Evolutionary conservation across 2,113 vertebrate genomes (phyloP), one percentile per base, ranked within the genome.

Genomic region (Aegithalos caudatus): DNA sequence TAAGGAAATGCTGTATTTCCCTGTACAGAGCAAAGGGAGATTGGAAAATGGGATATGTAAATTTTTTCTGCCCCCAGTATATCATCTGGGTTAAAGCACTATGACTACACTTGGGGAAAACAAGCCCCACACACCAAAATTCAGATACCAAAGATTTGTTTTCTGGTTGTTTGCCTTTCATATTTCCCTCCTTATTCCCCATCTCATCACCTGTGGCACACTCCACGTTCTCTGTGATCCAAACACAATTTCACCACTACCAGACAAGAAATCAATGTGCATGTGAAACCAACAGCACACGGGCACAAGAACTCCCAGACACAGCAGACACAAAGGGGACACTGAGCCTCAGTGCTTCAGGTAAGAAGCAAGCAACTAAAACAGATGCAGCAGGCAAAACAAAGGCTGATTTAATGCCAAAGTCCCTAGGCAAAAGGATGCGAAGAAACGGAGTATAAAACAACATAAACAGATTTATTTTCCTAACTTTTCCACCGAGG

Each of bases 381-480:
- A 69, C 65, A 88, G 60, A 88, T 31, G 60, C 20, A 66, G 25
- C 19, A 19, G 11, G 62, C 45, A 88, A 67, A 94, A 86, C 54
- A 90, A 90, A 78, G 35, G 28, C 33, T 88, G 82, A 44, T 58
- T 67, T 74, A 91, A 94, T 54, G 29, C 33, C 21, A 37, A 83
- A 54, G n/a, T 72, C 79, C 27, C 35, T 6, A 51, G 51, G 79
- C 50, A 94, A 84, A 76, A 90, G 7, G 58, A 86, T 67, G 44
- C 33, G 61, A 83, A 62, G n/a, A 66, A 60, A n/a, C 9, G 25
- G 81, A 77, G 10, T 42, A 54, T 9, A 95, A 88, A 50, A 37
- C n/a, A 91, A 54, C 27, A 81, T 15, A 58, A 90, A 57, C 38
- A 73, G 28, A 89, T 87, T 81, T 71, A 58, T 71, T 92, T 95